phyloP scores from a whole-genome alignment of 1,140 invertebrate genomes.

The Hycleus phaleratus region DNA sequence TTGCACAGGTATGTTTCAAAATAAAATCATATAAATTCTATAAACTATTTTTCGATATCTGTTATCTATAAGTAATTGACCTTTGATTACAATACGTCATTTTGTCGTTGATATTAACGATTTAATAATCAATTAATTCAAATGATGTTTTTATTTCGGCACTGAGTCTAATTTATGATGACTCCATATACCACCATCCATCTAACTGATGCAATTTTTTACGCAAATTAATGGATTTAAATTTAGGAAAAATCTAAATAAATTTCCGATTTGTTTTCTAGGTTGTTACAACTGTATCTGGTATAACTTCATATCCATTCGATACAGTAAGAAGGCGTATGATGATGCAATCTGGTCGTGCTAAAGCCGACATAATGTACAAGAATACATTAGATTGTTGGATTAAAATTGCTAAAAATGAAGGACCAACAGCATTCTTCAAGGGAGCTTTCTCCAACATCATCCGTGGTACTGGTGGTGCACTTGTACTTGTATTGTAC shows the following conservation, averaged over 20 bases:
- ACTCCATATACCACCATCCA: conserved; percentile 20
- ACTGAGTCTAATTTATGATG: conserved; percentile 20
- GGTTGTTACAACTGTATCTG: conserved; percentile 39
- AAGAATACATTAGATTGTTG: conserved; percentile 68
- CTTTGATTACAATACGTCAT: neutral
- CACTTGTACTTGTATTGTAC: conserved; percentile 69
- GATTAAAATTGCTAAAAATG: conserved; percentile 56
- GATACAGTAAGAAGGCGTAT: conserved; percentile 84
- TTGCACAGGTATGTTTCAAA: conserved; percentile 58
- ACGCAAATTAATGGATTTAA: neutral
- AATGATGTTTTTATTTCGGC: conserved; percentile 14
- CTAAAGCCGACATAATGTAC: conserved; percentile 60
- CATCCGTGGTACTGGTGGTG: conserved; percentile 70
- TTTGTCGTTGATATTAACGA: neutral
- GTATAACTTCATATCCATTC: conserved; percentile 77
- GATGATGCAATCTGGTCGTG: conserved; percentile 80
- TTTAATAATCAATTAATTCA: neutral
- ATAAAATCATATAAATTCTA: neutral
- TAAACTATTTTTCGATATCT: too few relatives aligned
- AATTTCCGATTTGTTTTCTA: conserved; percentile 23
- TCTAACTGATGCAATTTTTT: conserved; percentile 13
- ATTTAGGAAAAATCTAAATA: neutral
- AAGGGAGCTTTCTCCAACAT: conserved; percentile 76
- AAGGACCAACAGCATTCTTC: conserved; percentile 67
- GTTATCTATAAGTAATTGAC: neutral